Evolutionary conservation across 2,888 invertebrate species (phyloP).

Genomic region (Ellobium chinense): DNA sequence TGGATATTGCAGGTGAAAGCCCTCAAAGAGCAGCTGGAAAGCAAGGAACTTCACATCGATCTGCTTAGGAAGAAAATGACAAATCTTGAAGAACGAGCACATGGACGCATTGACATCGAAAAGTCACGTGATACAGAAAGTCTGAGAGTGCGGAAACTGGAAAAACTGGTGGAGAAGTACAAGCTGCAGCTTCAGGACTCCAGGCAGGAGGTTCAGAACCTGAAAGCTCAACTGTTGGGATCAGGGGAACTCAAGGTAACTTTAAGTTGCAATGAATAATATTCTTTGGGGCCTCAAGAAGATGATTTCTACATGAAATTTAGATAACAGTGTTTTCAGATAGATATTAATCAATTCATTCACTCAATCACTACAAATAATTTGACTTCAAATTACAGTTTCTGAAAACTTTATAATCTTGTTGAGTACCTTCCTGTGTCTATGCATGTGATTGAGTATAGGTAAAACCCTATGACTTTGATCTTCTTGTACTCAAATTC

Average conservation of each 20-base stretch:
- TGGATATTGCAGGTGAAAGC: conserved; percentile 86
- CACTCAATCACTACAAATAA: no score
- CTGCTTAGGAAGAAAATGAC: conserved; percentile 90
- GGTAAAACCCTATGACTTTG: no score
- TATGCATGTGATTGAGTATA: no score
- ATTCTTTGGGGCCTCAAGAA: no score
- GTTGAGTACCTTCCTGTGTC: no score
- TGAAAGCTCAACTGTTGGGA: conserved; percentile 83
- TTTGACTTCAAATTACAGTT: no score
- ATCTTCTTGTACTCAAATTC: no score
- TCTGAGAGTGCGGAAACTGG: conserved; percentile 82
- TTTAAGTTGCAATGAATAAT: no score
- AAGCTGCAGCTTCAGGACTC: conserved; percentile 89
- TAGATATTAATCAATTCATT: no score
- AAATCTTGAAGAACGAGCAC: conserved; percentile 70
- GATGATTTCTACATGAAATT: no score
- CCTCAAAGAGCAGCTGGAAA: conserved; percentile 92
- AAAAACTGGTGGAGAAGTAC: conserved; percentile 90
- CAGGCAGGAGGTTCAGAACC: conserved; percentile 89
- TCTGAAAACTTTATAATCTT: no score
- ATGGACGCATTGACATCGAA: conserved; percentile 72
- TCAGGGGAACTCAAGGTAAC: conserved; percentile 74
- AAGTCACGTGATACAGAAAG: conserved; percentile 73
- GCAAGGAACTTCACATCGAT: conserved; percentile 94
- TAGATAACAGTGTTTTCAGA: no score